phyloP scores from a whole-genome alignment of 1,140 invertebrate species.

The Carposina sasakii region DNA sequence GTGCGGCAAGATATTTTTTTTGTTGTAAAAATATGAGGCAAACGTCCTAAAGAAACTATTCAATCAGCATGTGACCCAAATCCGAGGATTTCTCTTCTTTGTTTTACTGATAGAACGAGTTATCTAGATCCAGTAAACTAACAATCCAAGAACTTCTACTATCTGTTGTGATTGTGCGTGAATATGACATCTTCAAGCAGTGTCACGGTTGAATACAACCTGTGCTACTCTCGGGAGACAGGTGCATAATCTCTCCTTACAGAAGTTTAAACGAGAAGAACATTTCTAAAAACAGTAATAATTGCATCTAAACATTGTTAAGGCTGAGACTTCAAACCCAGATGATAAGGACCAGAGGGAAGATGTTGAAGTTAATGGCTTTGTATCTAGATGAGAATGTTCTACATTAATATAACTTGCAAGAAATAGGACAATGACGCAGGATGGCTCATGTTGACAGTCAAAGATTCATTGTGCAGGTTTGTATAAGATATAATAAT shows the following conservation, averaged over 20 bases:
- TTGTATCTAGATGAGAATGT: too few species aligned
- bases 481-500: too few species aligned
- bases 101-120: constrained; percentile 36
- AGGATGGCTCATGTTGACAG: constrained; percentile 72
- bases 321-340: too few species aligned
- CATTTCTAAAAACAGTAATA: constrained; percentile 4
- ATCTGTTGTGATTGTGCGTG: background rate
- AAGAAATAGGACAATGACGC: constrained; percentile 59
- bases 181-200: constrained; percentile 38
- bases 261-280: too few species aligned
- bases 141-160: background rate
- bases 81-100: constrained; percentile 72
- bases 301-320: too few species aligned
- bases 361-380: too few species aligned
- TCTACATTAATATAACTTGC: too few species aligned
- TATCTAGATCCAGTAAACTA: too few species aligned
- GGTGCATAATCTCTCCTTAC: constrained; percentile 25
- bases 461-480: constrained; percentile 75
- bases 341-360: too few species aligned
- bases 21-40: too few species aligned
- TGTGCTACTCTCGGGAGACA: constrained; percentile 38
- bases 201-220: constrained; percentile 57
- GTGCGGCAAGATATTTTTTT: too few species aligned
- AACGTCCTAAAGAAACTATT: constrained; percentile 27
- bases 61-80: constrained; percentile 76